A percentile compares a stretch with the other conserved stretches of the same genome.
These are phyloP conservation scores for Hippocampus kuda DNA, from an alignment of 2,797 vertebrate species.

Conservation along the genomic window DNA sequence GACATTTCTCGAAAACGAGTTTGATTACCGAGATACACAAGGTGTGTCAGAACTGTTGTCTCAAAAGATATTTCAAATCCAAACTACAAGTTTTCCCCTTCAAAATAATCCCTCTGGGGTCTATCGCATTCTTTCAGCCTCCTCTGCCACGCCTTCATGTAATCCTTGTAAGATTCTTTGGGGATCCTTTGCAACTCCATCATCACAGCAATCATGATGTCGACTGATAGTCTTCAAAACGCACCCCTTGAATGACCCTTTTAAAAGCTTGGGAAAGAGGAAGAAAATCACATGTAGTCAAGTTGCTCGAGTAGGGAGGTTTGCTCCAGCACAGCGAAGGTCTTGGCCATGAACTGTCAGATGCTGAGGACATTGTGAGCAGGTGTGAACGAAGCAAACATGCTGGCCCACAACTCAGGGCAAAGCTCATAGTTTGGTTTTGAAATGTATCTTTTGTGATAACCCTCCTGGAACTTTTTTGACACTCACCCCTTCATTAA, in stretches of 20 bases:
- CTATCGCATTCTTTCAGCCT: neutral
- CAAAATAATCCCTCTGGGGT: neutral
- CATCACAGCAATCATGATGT: neutral
- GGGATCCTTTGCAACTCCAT: neutral
- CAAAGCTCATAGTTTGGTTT: neutral
- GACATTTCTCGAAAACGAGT: neutral
- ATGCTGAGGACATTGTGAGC: neutral
- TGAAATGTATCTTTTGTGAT: neutral
- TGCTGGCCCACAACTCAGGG: too few relatives aligned
- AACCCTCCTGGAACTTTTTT: neutral
- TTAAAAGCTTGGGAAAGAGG: neutral
- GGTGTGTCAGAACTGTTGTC: neutral
- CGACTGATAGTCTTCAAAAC: neutral
- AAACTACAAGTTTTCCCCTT: neutral
- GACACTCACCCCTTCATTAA: too few relatives aligned
- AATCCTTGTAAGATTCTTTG: too few relatives aligned
- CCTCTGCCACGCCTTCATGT: neutral
- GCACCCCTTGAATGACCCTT: neutral
- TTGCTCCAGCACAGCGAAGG: neutral
- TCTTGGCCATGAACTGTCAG: neutral
- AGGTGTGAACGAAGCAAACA: too few relatives aligned
- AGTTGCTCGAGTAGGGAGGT: too few relatives aligned
- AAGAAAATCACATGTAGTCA: neutral
- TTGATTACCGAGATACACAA: neutral
- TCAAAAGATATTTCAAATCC: neutral